These are phyloP conservation scores for Hemicordylus capensis DNA, from an alignment of 2,113 vertebrate species.

Conservation along the genomic window DNA sequence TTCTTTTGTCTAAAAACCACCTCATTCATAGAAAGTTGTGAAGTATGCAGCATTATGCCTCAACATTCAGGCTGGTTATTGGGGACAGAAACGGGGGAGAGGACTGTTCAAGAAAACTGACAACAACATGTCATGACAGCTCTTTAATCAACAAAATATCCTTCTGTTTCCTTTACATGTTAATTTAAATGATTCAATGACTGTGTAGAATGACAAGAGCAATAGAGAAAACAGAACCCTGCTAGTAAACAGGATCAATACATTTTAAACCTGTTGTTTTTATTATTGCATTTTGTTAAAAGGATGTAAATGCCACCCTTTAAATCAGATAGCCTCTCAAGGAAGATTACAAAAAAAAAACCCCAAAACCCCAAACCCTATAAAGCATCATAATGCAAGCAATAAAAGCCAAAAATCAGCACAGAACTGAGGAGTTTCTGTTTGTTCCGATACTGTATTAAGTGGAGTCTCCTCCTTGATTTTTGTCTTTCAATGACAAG, in stretches of 20 bases:
- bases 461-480: neutral
- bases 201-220: neutral
- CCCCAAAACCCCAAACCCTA: no score
- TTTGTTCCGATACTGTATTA: neutral
- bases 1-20: slow-evolving; percentile 7
- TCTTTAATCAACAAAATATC: neutral
- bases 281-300: no score
- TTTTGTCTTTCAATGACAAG: neutral
- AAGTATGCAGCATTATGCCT: neutral
- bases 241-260: no score
- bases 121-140: neutral
- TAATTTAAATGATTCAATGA: neutral
- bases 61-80: neutral
- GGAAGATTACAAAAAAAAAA: no score
- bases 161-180: neutral
- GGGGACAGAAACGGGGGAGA: neutral
- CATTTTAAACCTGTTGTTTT: no score
- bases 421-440: neutral
- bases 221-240: neutral
- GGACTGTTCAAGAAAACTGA: neutral
- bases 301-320: no score
- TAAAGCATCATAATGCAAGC: no score
- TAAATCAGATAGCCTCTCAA: no score
- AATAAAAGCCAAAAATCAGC: no score
- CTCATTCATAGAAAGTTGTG: slow-evolving; percentile 1